Percentiles rank a stretch among this genome's conserved stretches.
Conservation (phyloP, 1,140 invertebrate species). For the Chymomyza costata region DNA sequence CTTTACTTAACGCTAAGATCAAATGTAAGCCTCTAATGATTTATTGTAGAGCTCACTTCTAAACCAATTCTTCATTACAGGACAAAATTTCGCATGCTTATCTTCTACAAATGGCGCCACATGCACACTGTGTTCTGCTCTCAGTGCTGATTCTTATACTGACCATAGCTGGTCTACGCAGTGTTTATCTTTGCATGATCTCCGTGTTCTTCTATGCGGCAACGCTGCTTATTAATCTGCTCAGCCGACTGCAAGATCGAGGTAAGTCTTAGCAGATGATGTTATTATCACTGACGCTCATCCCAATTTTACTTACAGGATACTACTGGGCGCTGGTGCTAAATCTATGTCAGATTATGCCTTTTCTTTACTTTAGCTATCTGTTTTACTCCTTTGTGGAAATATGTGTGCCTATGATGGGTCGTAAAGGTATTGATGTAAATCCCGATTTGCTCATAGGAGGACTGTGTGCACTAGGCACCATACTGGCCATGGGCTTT, state of each 20-base stretch:
- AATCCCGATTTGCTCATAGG: conserved; percentile 80
- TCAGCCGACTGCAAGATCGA: conserved; percentile 46
- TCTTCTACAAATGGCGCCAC: conserved; percentile 52
- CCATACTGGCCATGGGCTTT: conserved; percentile 50
- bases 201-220: conserved; percentile 54
- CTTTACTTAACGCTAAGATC: conserved; percentile 44
- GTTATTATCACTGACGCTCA: neutral
- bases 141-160: conserved; percentile 43
- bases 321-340: conserved; percentile 79
- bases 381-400: conserved; percentile 82
- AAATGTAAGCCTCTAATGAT: conserved; percentile 76
- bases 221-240: conserved; percentile 51
- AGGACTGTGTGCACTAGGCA: conserved; percentile 75
- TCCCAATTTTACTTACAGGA: conserved; percentile 29
- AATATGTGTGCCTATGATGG: conserved; percentile 81
- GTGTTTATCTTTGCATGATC: conserved; percentile 57
- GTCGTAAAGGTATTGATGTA: conserved; percentile 78
- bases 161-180: conserved; percentile 45
- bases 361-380: conserved; percentile 78
- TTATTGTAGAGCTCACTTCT: neutral
- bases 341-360: conserved; percentile 66
- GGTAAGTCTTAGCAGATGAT: conserved; percentile 38
- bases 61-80: conserved; percentile 11
- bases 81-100: conserved; percentile 41
- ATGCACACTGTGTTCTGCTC: conserved; percentile 51